phyloP scores from a whole-genome alignment of 1,140 invertebrate species.

The Diorhabda elongata region DNA sequence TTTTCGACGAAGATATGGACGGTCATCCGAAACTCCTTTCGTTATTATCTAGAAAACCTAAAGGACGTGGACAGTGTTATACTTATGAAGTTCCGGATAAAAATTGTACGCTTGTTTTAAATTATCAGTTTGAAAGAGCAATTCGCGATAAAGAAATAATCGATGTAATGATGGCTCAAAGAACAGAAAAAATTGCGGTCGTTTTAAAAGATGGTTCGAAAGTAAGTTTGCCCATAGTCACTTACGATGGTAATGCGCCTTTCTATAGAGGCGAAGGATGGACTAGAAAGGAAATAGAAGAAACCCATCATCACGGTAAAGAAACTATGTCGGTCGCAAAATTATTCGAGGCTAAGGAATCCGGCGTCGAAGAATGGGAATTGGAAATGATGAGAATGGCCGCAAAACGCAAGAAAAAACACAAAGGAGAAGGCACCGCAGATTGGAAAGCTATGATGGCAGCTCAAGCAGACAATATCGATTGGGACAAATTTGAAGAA shows the following conservation, averaged over 20 bases:
- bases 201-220: conserved; percentile 66
- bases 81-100: conserved; percentile 66
- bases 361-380: conserved; percentile 57
- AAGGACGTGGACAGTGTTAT: conserved; percentile 43
- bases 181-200: conserved; percentile 67
- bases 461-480: conserved; percentile 39
- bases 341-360: conserved; percentile 74
- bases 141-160: conserved; percentile 71
- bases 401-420: conserved; percentile 41
- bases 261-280: conserved; percentile 58
- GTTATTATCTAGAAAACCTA: conserved; percentile 53
- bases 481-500: conserved; percentile 47
- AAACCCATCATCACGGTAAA: conserved; percentile 55
- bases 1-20: conserved; percentile 62
- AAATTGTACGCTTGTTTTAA: conserved; percentile 67
- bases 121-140: conserved; percentile 67
- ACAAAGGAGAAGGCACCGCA: conserved; percentile 44
- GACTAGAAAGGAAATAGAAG: conserved; percentile 58
- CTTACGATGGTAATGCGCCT: conserved; percentile 57
- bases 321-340: conserved; percentile 60
- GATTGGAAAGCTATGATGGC: conserved; percentile 43
- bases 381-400: conserved; percentile 44
- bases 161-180: conserved; percentile 69
- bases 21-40: conserved; percentile 56
- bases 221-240: conserved; percentile 63